Evolutionary conservation across 1,140 invertebrate species (phyloP), one percentile per base, ranked within the genome.

Genomic region (Leptinotarsa undecemlineata): DNA sequence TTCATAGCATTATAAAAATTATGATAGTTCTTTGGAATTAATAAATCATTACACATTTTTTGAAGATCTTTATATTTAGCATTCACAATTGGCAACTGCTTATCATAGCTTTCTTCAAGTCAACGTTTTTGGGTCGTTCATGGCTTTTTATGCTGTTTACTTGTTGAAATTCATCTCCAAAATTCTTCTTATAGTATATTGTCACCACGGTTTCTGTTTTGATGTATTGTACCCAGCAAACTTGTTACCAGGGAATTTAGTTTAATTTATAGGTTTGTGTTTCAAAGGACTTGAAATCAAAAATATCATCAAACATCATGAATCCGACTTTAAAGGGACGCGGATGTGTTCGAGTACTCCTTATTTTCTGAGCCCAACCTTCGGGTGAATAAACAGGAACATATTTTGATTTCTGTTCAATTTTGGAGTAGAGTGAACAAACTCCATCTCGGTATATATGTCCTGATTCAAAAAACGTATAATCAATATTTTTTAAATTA

Each of bases 401-500:
- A 33, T 61, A n/a, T 21, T 71, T 71, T 20, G 48, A 60, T 71
- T 71, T 61, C 23, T 57, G n/a, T 71, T 61, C 48, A 51, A 57
- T 51, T 57, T 71, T 51, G 1, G 61, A 64, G 21, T 72, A 11
- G 19, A 72, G 63, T 17, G 61, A 72, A 21, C 71, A 48, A 61
- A 72, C 0, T 72, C 71, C 47, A 63, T 72, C 63, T 72, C 61
- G 13, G n/a, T 72, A 60, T 72, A 8, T 72, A 60, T 72, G 2
- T n/a, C 57, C 71, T 4, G 33, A 14, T 33, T 72, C 61, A 72
- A 72, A 62, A 72, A 72, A 72, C 2, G 3, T 62, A 26, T 72
- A 61, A 70, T 60, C 42, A 21, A 57, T 70, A 1, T 72, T 63
- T 69, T 80, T 42, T 20, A 84, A 79, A 68, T 79, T 78, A 20